phyloP scores from a whole-genome alignment of 2,888 invertebrate genomes.

The Mesorhabditis spiculigera region DNA sequence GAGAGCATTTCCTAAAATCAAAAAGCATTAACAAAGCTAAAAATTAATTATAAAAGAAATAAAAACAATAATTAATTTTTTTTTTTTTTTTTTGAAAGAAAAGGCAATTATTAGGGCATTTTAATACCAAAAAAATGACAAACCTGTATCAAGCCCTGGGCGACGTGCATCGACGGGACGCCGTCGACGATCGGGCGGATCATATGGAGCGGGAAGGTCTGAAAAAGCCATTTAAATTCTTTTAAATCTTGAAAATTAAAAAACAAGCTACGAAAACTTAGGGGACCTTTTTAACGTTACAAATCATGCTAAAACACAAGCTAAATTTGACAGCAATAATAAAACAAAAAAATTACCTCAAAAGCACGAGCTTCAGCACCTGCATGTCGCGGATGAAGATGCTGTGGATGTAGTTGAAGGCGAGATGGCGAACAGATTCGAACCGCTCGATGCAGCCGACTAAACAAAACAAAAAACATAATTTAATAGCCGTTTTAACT shows the following conservation, averaged over 20 bases:
- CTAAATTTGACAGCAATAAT: not conserved
- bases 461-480: too few species aligned
- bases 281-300: too few species aligned
- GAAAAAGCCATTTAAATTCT: not conserved
- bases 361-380: slow-evolving; percentile 4
- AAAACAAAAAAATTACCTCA: slow-evolving; percentile 1
- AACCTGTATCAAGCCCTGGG: slow-evolving; percentile 4
- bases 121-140: not conserved
- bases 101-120: too few species aligned
- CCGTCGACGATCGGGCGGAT: not conserved
- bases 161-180: slow-evolving; percentile 5
- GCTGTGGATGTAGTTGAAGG: not conserved
- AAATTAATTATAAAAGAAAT: not conserved
- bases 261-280: too few species aligned
- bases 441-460: too few species aligned
- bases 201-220: not conserved
- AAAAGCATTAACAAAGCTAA: too few species aligned
- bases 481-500: too few species aligned
- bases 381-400: not conserved
- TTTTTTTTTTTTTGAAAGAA: too few species aligned
- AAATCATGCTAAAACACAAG: too few species aligned
- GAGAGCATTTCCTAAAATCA: not conserved
- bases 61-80: not conserved
- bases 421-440: not conserved
- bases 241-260: too few species aligned